Conservation (phyloP, 2,113 vertebrate genomes). For the Pangasianodon hypophthalmus region DNA sequence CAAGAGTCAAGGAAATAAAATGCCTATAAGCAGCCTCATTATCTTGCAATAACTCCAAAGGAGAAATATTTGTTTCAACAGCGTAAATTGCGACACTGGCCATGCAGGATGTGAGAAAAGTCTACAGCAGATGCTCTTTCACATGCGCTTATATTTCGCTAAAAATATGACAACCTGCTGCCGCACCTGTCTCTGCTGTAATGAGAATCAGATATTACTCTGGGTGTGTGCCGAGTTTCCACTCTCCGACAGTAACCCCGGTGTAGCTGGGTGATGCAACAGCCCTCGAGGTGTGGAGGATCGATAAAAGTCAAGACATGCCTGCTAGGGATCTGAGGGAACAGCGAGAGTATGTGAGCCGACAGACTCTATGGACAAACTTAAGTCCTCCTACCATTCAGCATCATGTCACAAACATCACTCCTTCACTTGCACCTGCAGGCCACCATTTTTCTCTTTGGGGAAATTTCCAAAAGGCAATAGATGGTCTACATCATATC, state of each 20-base stretch:
- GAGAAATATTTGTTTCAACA: conserved; percentile 48
- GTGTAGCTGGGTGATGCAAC: conserved; percentile 13
- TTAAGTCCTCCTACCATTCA: background rate
- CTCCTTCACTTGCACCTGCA: conserved; percentile 2
- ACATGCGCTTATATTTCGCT: conserved; percentile 1
- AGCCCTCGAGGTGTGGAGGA: conserved; percentile 13
- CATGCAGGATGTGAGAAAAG: conserved; percentile 2
- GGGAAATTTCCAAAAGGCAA: background rate
- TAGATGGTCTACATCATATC: background rate
- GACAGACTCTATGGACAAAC: conserved; percentile 14
- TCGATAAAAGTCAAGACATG: conserved; percentile 35
- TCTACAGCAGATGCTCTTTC: background rate
- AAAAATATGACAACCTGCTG: conserved; percentile 29
- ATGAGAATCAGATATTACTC: conserved; percentile 32
- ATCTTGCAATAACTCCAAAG: conserved; percentile 46
- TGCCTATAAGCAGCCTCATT: conserved; percentile 53
- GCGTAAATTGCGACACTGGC: conserved; percentile 5
- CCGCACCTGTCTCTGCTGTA: background rate
- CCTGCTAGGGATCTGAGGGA: conserved; percentile 28
- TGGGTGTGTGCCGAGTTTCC: background rate
- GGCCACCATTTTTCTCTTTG: background rate
- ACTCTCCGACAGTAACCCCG: conserved; percentile 14
- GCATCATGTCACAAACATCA: conserved; percentile 22
- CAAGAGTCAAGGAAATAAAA: conserved; percentile 52
- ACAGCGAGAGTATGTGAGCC: background rate